phyloP scores from a whole-genome alignment of 1,140 invertebrate genomes.

The Musca domestica region DNA sequence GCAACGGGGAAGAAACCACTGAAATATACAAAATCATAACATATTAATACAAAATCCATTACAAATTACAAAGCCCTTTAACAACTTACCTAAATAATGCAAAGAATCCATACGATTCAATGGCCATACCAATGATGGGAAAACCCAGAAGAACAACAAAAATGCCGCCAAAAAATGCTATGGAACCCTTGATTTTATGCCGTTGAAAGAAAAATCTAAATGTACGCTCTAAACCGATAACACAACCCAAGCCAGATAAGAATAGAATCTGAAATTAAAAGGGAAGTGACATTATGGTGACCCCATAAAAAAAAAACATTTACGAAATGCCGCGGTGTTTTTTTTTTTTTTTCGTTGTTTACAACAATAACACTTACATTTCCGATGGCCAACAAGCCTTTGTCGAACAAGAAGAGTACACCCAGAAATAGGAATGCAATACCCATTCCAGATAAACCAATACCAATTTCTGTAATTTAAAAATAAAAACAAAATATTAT shows the following conservation, averaged over 20 bases:
- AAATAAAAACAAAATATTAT: conserved; percentile 17
- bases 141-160: conserved; percentile 92
- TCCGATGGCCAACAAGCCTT: conserved; percentile 95
- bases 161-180: conserved; percentile 93
- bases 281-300: neutral
- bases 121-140: conserved; percentile 93
- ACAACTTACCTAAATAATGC: conserved; percentile 69
- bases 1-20: conserved; percentile 85
- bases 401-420: conserved; percentile 93
- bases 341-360: no score
- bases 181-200: conserved; percentile 91
- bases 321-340: neutral
- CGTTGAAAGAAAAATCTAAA: conserved; percentile 97
- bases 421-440: conserved; percentile 94
- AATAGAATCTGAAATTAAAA: conserved; percentile 78
- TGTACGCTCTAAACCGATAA: conserved; percentile 94
- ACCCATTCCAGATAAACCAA: conserved; percentile 94
- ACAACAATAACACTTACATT: conserved; percentile 73
- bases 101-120: conserved; percentile 89
- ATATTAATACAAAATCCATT: conserved; percentile 9
- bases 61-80: neutral
- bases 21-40: conserved; percentile 48
- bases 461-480: conserved; percentile 86
- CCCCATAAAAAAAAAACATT: neutral
- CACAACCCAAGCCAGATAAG: conserved; percentile 89